These are phyloP conservation scores for Catharus ustulatus DNA, from an alignment of 2,797 vertebrate genomes.

Conservation along the genomic window DNA sequence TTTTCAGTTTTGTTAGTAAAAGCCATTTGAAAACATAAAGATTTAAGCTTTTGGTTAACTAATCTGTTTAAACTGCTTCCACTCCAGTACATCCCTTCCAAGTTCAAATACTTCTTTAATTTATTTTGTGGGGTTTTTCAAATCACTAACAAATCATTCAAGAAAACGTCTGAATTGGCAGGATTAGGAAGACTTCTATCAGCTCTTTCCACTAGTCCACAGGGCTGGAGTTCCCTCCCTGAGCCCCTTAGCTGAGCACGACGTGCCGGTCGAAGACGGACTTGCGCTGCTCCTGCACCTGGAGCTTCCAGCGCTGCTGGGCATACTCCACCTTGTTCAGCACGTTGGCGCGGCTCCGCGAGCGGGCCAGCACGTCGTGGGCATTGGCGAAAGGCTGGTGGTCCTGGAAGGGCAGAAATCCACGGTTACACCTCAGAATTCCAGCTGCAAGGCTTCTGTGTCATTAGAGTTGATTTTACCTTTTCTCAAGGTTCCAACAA, in stretches of 20 bases:
- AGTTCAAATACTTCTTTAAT: background rate
- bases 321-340: conserved; percentile 98
- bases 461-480: accelerated
- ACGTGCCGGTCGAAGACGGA: conserved; percentile 98
- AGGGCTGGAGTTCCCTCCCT: background rate
- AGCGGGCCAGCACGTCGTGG: conserved; percentile 92
- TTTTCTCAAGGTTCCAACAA: background rate
- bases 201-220: conserved; percentile 38
- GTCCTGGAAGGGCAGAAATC: conserved; percentile 80
- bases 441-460: background rate
- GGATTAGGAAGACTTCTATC: conserved; percentile 49
- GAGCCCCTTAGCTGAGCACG: conserved; percentile 90
- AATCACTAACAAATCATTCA: conserved; percentile 48
- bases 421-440: background rate
- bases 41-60: conserved; percentile 64
- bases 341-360: conserved; percentile 91
- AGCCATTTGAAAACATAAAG: conserved; percentile 57
- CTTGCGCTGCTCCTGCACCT: conserved; percentile 98
- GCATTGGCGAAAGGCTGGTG: conserved; percentile 97
- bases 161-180: conserved; percentile 39
- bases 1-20: conserved; percentile 73
- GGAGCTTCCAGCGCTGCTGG: conserved; percentile 97
- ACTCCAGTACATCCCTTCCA: conserved; percentile 37
- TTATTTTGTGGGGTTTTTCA: background rate
- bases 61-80: conserved; percentile 51